Percentiles rank a stretch among this genome's conserved stretches.
Conservation (phyloP, 2,113 vertebrate species). For the Lota lota region DNA sequence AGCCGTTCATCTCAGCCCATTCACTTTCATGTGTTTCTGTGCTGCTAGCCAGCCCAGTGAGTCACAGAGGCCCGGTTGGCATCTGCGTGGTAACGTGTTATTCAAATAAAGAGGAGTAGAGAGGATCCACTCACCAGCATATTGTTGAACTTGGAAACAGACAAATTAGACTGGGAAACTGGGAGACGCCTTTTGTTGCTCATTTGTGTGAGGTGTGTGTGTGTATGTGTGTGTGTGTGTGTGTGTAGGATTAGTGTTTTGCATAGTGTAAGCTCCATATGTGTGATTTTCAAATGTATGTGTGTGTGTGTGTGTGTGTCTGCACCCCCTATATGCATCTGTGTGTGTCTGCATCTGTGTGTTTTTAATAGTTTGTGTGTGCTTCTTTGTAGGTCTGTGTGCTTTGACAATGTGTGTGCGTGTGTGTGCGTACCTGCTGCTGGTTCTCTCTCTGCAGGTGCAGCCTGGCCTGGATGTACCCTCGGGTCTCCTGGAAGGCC, state of each 20-base stretch:
- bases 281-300: slow-evolving; percentile 74
- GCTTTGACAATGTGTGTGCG: background rate
- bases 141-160: slow-evolving; percentile 53
- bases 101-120: slow-evolving; percentile 41
- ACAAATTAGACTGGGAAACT: slow-evolving; percentile 32
- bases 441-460: slow-evolving; percentile 94
- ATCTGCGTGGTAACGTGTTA: slow-evolving; percentile 60
- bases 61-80: slow-evolving; percentile 50
- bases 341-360: background rate
- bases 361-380: background rate
- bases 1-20: slow-evolving; percentile 35
- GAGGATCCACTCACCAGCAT: slow-evolving; percentile 52
- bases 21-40: slow-evolving; percentile 52
- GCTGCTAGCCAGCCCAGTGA: slow-evolving; percentile 46
- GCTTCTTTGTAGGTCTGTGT: slow-evolving; percentile 78
- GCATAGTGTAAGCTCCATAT: slow-evolving; percentile 26
- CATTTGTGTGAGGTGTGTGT: background rate
- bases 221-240: background rate
- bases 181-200: slow-evolving; percentile 11
- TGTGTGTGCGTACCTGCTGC: slow-evolving; percentile 81
- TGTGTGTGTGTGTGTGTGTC: slow-evolving; percentile 67
- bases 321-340: slow-evolving; percentile 54
- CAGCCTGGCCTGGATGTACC: slow-evolving; percentile 92
- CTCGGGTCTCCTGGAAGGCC: slow-evolving; percentile 94
- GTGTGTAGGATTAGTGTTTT: slow-evolving; percentile 26